Evolutionary conservation across 2,888 invertebrate genomes (phyloP), one percentile per base, ranked within the genome.

Genomic region (Sinodicranocentrus sp.): DNA sequence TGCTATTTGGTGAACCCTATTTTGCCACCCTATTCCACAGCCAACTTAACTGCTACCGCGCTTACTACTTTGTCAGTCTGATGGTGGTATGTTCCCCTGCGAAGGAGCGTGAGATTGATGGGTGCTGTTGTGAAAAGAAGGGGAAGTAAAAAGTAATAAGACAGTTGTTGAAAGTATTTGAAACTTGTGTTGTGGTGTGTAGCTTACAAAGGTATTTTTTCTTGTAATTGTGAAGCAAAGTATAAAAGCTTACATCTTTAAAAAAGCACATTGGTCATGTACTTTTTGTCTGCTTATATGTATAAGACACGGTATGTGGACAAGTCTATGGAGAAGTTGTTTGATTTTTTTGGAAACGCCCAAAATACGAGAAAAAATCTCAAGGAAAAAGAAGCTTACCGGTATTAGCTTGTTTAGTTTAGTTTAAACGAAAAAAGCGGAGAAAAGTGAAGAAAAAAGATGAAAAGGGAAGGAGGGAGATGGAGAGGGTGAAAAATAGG

Each of bases 91-190:
- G 44, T 61, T 61, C 61, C 61, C 68, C 44, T 21, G 28, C 25
- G 25, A 78, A 63, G 43, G n/a, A 59, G 63, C 52, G 13, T 59
- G 72, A 80, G 80, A 80, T 80, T 80, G 80, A 80, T 80, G 72
- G 80, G 26, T 80, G 80, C 61, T 65, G 65, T 44, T 48, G 15
- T 33, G 61, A 65, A 76, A 68, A 33, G 63, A 59, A 39, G 52
- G 77, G 68, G 76, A 48, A 57, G 39, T 10, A 54, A 75, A 21
- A 63, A 59, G 15, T 3, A 39, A n/a, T 10, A 26, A 43, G 63
- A 44, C 21, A 70, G 54, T 6, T n/a, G 54, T 8, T 19, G 54
- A 70, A 48, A 48, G 48, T 48, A 48, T 48, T 48, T 48, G 5
- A 48, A 48, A 48, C 48, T n/a, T n/a, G n/a, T n/a, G n/a, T n/a